Evolutionary conservation across 2,888 invertebrate species (phyloP).

Genomic region (Lochmaea capreae): DNA sequence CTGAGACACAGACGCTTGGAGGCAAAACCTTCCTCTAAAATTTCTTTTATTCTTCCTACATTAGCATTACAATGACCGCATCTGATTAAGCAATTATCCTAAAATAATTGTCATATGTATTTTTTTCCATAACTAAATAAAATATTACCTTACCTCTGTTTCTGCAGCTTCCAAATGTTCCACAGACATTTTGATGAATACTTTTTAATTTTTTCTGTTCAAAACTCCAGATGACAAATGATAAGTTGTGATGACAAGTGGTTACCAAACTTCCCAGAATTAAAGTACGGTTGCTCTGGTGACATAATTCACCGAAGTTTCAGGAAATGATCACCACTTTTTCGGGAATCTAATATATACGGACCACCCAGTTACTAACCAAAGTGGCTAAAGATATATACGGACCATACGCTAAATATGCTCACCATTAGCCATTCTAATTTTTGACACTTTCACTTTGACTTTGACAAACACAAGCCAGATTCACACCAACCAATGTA

Average conservation of each 20-base stretch:
- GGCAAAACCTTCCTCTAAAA: background rate
- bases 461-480: too few relatives aligned
- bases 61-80: constrained; percentile 13
- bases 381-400: background rate
- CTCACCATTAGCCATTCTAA: too few relatives aligned
- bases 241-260: too few relatives aligned
- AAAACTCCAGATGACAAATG: background rate
- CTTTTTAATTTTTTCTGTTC: background rate
- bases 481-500: too few relatives aligned
- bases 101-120: constrained; percentile 9
- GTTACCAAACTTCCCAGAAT: background rate
- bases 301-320: too few relatives aligned
- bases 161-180: constrained; percentile 3
- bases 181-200: constrained; percentile 12
- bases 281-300: too few relatives aligned
- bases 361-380: too few relatives aligned
- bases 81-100: constrained; percentile 21
- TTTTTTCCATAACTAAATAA: too few relatives aligned
- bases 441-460: too few relatives aligned
- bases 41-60: constrained; percentile 17
- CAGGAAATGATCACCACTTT: too few relatives aligned
- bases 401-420: background rate
- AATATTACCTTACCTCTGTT: background rate
- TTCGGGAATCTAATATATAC: too few relatives aligned
- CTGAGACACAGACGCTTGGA: constrained; percentile 17